Base-by-base conservation (phyloP, 1,140 invertebrate species). In the Potamilus streckersoni region DNA sequence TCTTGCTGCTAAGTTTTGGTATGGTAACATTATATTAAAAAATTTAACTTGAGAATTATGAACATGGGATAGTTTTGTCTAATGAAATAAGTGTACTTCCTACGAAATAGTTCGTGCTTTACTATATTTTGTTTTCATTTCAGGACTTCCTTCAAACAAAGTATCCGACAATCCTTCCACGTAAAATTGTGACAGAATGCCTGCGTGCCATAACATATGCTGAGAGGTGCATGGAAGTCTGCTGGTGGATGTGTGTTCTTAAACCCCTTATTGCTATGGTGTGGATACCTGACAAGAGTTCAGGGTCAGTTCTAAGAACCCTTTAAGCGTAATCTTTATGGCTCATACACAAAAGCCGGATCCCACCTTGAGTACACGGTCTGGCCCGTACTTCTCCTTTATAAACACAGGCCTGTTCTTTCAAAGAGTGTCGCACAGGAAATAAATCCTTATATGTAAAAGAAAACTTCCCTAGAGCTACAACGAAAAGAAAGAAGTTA, bases 191-290 rank as follows among this genome's bases (percentile, higher is more conserved):
- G 11, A 49, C 38, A 49, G 38, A 49, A 11, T 49, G 38, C 38
- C 38, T 49, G 6, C 38, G 5, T 49, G 38, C 38, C 38, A 49
- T 49, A 49, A 31, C n/a, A 20, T 76, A 65, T 59, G 61, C 55
- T 12, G 16, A 70, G n/a, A 63, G 31, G 38, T 68, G 68, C 20
- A 57, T 66, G 19, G 61, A 76, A 59, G 23, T 76, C 6, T n/a
- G 59, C 23, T 76, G 74, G 74, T 76, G 74, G 74, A 76, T 76
- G 74, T 13, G n/a, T 20, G 55, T 76, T 16, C 74, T 70, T 65
- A 69, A 76, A 17, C 69, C 74, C 58, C 74, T 69, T 1, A 61
- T 76, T 11, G 62, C 64, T 31, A 76, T 76, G 74, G 57, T 38
- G 27, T 49, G 19, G 5, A 12, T 60, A 8, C 27, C 27, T n/a